A percentile compares a stretch with the other conserved stretches of the same genome.
Conservation (phyloP, 2,113 vertebrate species). For the Cairina moschata region DNA sequence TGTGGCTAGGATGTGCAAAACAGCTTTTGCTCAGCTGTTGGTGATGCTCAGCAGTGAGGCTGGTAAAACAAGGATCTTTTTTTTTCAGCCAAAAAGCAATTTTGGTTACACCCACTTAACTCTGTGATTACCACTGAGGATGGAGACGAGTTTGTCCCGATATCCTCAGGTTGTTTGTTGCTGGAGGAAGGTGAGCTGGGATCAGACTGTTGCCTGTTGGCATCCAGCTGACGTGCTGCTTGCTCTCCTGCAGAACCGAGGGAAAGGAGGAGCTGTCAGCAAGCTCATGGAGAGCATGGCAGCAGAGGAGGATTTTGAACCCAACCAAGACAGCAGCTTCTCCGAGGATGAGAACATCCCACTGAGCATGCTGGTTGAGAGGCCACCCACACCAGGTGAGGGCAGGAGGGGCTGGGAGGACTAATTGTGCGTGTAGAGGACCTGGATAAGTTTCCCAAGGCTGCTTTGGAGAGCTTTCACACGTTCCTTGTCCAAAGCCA, state of each 20-base stretch:
- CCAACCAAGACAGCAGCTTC: constrained; percentile 98
- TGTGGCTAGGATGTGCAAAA: neutral
- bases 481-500: neutral
- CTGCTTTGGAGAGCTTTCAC: neutral
- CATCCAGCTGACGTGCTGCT: neutral
- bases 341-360: constrained; percentile 92
- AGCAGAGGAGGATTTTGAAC: constrained; percentile 96
- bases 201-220: neutral
- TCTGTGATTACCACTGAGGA: neutral
- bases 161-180: neutral
- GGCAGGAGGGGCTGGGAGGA: neutral
- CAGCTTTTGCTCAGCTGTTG: neutral
- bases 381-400: constrained; percentile 87
- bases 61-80: neutral
- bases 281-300: constrained; percentile 99
- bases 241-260: constrained; percentile 79
- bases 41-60: neutral
- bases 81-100: neutral
- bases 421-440: neutral
- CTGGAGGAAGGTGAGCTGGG: neutral
- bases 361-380: constrained; percentile 78
- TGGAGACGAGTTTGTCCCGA: neutral
- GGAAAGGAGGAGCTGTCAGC: constrained; percentile 92
- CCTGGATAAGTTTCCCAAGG: neutral
- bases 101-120: neutral